Evolutionary conservation across 2,888 invertebrate species (phyloP).

Genomic region (Hipparchia sbordonii): DNA sequence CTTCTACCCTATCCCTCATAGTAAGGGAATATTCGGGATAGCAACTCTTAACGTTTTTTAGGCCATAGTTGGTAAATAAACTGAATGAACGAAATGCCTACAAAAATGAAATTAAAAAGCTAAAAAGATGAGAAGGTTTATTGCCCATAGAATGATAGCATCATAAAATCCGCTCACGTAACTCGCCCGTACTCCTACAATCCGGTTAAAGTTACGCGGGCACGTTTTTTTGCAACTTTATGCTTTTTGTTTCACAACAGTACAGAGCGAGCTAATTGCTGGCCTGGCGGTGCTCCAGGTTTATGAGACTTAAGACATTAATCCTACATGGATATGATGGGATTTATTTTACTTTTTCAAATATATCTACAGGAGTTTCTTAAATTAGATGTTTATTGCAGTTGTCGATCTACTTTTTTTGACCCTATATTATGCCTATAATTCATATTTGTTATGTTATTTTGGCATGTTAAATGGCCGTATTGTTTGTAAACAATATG

Average conservation of each 20-base stretch:
- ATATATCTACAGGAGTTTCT: not conserved
- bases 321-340: not conserved
- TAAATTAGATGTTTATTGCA: too few relatives aligned
- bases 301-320: not conserved
- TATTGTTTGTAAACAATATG: too few relatives aligned
- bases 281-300: constrained; percentile 9
- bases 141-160: not conserved
- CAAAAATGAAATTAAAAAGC: constrained; percentile 10
- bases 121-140: constrained; percentile 5
- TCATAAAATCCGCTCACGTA: constrained; percentile 8
- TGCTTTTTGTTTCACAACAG: constrained; percentile 13
- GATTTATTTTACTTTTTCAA: not conserved
- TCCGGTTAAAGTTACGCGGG: constrained; percentile 3
- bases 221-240: constrained; percentile 7
- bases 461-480: too few relatives aligned
- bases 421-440: too few relatives aligned
- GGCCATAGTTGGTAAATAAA: too few relatives aligned
- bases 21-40: too few relatives aligned
- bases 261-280: constrained; percentile 7
- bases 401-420: too few relatives aligned
- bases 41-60: too few relatives aligned
- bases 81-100: not conserved
- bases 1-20: too few relatives aligned
- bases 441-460: too few relatives aligned
- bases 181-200: constrained; percentile 1